phyloP scores from a whole-genome alignment of 2,888 invertebrate genomes.

The Antheraea yamamai region DNA sequence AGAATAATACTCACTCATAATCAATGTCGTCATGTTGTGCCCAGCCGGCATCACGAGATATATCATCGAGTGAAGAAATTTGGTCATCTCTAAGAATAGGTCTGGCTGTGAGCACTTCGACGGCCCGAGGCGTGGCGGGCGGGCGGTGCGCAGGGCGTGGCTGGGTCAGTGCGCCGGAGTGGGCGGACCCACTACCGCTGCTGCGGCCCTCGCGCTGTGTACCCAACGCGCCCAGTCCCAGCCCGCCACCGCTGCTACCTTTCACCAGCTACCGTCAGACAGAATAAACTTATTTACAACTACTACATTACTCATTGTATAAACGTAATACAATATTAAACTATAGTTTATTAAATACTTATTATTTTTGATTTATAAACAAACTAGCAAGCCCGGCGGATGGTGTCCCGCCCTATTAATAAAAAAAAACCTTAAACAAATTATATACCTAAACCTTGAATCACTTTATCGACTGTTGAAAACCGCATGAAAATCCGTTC shows the following conservation, averaged over 20 bases:
- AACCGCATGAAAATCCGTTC: no score
- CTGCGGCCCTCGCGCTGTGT: slow-evolving; percentile 61
- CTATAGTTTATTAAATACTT: no score
- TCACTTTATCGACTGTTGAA: no score
- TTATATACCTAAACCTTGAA: no score
- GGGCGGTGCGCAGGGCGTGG: slow-evolving; percentile 49
- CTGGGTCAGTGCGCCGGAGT: slow-evolving; percentile 36
- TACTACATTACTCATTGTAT: neutral
- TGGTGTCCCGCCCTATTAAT: no score
- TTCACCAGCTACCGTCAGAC: slow-evolving; percentile 64
- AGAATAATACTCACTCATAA: slow-evolving; percentile 85
- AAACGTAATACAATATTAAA: neutral
- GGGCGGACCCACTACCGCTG: slow-evolving; percentile 41
- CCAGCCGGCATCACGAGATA: slow-evolving; percentile 95
- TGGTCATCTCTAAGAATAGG: slow-evolving; percentile 97
- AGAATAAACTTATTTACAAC: slow-evolving; percentile 21
- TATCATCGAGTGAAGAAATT: slow-evolving; percentile 94
- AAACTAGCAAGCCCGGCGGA: no score
- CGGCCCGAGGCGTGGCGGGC: slow-evolving; percentile 75
- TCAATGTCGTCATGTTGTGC: slow-evolving; percentile 96
- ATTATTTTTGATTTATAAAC: no score
- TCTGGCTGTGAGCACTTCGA: slow-evolving; percentile 86
- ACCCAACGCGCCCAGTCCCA: slow-evolving; percentile 70
- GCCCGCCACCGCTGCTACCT: slow-evolving; percentile 75
- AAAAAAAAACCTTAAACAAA: no score